phyloP scores from a whole-genome alignment of 2,888 invertebrate genomes.

The Himalopsyche anomala region DNA sequence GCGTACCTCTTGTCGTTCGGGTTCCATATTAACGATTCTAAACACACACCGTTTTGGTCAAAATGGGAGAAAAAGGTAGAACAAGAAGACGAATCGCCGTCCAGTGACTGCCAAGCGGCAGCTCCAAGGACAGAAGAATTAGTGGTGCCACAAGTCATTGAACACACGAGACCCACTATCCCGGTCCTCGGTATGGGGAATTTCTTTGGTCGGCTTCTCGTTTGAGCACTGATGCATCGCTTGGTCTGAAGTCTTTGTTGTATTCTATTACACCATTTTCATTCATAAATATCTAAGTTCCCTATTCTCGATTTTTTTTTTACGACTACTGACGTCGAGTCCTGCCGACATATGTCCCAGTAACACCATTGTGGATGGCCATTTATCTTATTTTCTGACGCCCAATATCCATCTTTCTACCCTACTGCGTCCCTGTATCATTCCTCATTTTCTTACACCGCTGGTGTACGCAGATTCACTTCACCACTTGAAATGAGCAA shows the following conservation, averaged over 20 bases:
- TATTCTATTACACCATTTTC: conserved; percentile 9
- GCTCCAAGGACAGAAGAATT: conserved; percentile 79
- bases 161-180: too few species aligned
- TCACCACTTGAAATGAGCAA: too few species aligned
- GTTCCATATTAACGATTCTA: not conserved
- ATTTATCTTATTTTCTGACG: not conserved
- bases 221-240: conserved; percentile 9
- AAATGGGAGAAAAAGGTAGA: conserved; percentile 55
- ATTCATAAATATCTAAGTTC: not conserved
- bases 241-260: not conserved
- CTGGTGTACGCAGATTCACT: too few species aligned
- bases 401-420: not conserved
- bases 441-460: conserved; percentile 38
- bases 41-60: not conserved
- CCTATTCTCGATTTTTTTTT: not conserved
- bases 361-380: not conserved
- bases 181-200: too few species aligned
- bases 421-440: not conserved
- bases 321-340: not conserved
- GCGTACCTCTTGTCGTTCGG: conserved; percentile 48
- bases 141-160: conserved; percentile 83
- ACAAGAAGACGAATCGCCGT: conserved; percentile 59
- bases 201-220: conserved; percentile 15
- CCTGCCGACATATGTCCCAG: not conserved
- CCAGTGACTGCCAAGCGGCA: conserved; percentile 64